A percentile compares a stretch with the other conserved stretches of the same genome.
Conservation (phyloP, 2,888 invertebrate species). For the Achlya flavicornis region DNA sequence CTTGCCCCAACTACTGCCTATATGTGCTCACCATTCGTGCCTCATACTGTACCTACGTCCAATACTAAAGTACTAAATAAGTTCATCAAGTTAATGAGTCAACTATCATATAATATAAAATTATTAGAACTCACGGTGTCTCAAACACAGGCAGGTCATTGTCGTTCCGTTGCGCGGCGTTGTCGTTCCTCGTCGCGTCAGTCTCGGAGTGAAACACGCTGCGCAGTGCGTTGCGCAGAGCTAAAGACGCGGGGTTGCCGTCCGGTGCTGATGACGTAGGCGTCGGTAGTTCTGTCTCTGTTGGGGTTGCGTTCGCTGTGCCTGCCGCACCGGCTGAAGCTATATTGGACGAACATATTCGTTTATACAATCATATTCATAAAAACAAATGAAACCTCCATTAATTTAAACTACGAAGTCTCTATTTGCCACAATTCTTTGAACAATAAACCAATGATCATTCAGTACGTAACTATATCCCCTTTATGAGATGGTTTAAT, state of each 20-base stretch:
- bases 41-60: too few relatives aligned
- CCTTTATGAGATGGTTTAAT: too few relatives aligned
- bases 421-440: too few relatives aligned
- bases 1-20: too few relatives aligned
- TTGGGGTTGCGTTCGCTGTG: slow-evolving; percentile 64
- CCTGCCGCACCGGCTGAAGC: slow-evolving; percentile 40
- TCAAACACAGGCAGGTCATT: slow-evolving; percentile 69
- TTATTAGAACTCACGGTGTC: slow-evolving; percentile 65
- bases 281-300: slow-evolving; percentile 72
- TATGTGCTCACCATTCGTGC: too few relatives aligned
- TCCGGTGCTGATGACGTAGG: slow-evolving; percentile 70
- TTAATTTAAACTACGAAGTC: too few relatives aligned
- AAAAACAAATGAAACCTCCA: too few relatives aligned
- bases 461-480: too few relatives aligned
- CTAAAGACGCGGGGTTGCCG: slow-evolving; percentile 63
- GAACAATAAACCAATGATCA: too few relatives aligned
- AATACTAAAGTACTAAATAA: not conserved
- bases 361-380: too few relatives aligned
- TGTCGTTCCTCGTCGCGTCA: slow-evolving; percentile 43
- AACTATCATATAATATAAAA: too few relatives aligned
- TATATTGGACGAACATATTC: slow-evolving; percentile 20
- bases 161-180: slow-evolving; percentile 54
- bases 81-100: too few relatives aligned
- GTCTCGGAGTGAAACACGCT: slow-evolving; percentile 69
- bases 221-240: slow-evolving; percentile 72